These are phyloP conservation scores for Drosophila rufa DNA, from an alignment of 1,140 invertebrate genomes.

Conservation along the genomic window DNA sequence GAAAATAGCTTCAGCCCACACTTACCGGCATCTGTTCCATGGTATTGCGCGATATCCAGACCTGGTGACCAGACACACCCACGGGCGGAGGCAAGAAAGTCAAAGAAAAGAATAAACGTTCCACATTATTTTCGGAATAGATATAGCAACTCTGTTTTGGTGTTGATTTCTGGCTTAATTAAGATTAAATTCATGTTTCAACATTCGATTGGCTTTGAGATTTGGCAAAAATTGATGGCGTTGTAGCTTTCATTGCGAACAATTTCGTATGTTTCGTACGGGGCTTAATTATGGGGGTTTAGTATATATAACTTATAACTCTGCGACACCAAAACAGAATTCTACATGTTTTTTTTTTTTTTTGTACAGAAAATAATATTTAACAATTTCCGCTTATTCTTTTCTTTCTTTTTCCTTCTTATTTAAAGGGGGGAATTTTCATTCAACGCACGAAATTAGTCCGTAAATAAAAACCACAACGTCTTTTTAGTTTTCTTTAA, in stretches of 20 bases:
- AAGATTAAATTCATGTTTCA: constrained; percentile 1
- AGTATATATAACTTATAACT: constrained; percentile 5
- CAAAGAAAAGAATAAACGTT: constrained; percentile 82
- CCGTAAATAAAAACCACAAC: constrained; percentile 82
- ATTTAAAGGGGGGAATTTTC: constrained; percentile 12
- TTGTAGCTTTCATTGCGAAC: constrained; percentile 74
- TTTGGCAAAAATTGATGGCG: constrained; percentile 36
- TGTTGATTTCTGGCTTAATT: constrained; percentile 58
- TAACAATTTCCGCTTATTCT: constrained; percentile 69
- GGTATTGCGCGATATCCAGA: constrained; percentile 90
- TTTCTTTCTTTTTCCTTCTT: constrained; percentile 59
- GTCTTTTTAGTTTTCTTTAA: constrained; percentile 59
- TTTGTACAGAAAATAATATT: constrained; percentile 73
- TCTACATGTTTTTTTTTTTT: constrained; percentile 61
- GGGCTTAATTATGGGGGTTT: constrained; percentile 3
- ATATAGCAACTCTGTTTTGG: constrained; percentile 84
- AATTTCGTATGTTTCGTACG: constrained; percentile 63
- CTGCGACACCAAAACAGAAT: constrained; percentile 84
- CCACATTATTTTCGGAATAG: constrained; percentile 75
- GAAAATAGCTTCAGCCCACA: constrained; percentile 58
- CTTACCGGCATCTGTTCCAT: constrained; percentile 92
- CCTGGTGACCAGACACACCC: constrained; percentile 83
- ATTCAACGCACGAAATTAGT: constrained; percentile 69
- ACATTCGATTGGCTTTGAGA: constrained; percentile 18
- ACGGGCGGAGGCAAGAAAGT: constrained; percentile 80